Conservation (phyloP, 2,113 vertebrate genomes). For the Burhinus bistriatus region DNA sequence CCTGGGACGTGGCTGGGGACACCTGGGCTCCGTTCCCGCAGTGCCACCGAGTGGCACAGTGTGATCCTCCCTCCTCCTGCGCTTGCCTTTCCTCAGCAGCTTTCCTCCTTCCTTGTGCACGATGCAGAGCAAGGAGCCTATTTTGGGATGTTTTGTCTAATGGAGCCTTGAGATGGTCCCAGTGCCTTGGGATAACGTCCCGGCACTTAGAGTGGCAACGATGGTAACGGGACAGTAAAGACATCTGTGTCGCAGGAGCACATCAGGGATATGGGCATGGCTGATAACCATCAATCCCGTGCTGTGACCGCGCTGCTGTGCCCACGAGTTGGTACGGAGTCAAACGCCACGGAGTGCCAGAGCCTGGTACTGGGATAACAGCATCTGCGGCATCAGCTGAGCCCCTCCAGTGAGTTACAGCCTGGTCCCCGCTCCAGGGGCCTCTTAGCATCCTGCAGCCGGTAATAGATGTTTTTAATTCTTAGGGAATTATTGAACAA, state of each 20-base stretch:
- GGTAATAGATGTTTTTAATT: constrained; percentile 75
- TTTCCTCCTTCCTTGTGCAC: background rate
- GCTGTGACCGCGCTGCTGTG: background rate
- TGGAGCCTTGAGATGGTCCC: fast-evolving
- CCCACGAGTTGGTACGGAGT: background rate
- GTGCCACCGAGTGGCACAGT: background rate
- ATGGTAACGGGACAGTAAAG: background rate
- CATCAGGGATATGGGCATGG: background rate
- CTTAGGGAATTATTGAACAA: constrained; percentile 77
- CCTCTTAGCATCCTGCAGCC: constrained; percentile 56
- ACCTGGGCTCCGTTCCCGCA: background rate
- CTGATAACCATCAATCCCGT: background rate
- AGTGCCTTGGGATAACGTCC: fast-evolving
- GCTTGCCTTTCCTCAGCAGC: background rate
- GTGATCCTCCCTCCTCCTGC: background rate
- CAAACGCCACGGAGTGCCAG: background rate
- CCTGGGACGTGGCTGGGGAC: background rate
- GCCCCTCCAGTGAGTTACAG: constrained; percentile 54
- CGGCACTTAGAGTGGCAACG: fast-evolving
- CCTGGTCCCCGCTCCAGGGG: constrained; percentile 33
- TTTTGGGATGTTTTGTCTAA: background rate
- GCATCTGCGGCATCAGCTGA: constrained; percentile 28
- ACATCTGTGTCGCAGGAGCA: background rate
- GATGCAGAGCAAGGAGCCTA: background rate
- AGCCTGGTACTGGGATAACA: background rate